A percentile compares a stretch with the other conserved stretches of the same genome.
phyloP scores from a whole-genome alignment of 2,888 invertebrate species.

The Dolichopus griseipennis region DNA sequence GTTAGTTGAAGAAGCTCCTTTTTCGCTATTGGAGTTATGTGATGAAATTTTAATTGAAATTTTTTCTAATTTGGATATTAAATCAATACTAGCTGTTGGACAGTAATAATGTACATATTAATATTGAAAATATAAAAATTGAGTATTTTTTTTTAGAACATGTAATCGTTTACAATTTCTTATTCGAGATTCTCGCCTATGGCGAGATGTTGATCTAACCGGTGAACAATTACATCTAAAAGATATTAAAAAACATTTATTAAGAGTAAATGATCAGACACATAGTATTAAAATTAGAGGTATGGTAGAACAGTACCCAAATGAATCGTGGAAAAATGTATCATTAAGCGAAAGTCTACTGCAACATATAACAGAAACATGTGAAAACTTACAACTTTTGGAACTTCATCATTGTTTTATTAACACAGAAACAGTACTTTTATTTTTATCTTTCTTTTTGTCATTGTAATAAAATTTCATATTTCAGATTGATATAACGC shows the following conservation, averaged over 20 bases:
- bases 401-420: conserved; percentile 38
- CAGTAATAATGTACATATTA: conserved; percentile 29
- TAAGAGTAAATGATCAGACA: conserved; percentile 33
- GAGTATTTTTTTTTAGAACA: conserved; percentile 28
- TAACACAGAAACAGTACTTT: conserved; percentile 35
- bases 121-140: conserved; percentile 1
- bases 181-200: conserved; percentile 37
- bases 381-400: conserved; percentile 30
- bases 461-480: conserved; percentile 13
- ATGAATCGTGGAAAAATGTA: conserved; percentile 24
- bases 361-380: conserved; percentile 30
- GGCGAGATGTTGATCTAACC: conserved; percentile 37
- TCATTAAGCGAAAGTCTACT: conserved; percentile 32
- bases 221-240: conserved; percentile 30
- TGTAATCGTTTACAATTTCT: conserved; percentile 35
- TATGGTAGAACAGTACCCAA: conserved; percentile 27
- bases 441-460: not conserved
- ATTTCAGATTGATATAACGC: conserved; percentile 52
- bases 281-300: conserved; percentile 36
- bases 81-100: conserved; percentile 34
- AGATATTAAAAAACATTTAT: conserved; percentile 33
- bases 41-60: conserved; percentile 41
- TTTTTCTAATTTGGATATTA: conserved; percentile 37
- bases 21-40: conserved; percentile 31
- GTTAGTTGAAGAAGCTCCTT: conserved; percentile 20